These are phyloP conservation scores for Alentia gelatinosa DNA, from an alignment of 2,888 invertebrate genomes.

Conservation along the genomic window DNA sequence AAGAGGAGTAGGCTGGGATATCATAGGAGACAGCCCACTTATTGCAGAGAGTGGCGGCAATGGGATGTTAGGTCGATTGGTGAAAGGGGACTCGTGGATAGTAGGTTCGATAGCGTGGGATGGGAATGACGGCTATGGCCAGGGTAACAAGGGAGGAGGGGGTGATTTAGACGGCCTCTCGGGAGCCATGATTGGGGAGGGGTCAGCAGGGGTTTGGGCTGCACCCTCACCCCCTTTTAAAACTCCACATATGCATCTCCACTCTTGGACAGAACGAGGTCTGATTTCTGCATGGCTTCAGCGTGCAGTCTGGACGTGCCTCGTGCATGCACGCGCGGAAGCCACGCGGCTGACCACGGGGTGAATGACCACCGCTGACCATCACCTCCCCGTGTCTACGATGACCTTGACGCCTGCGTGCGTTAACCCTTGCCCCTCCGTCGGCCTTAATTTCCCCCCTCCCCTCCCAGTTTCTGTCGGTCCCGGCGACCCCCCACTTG, in stretches of 20 bases:
- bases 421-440: constrained; percentile 31
- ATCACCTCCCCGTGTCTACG: background rate
- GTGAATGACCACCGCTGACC: background rate
- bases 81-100: background rate
- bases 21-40: constrained; percentile 1
- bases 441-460: background rate
- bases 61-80: constrained; percentile 29
- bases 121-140: background rate
- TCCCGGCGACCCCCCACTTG: constrained; percentile 17
- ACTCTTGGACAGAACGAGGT: no score
- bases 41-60: constrained; percentile 2
- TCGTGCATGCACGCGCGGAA: background rate
- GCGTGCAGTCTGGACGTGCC: background rate
- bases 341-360: background rate
- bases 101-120: background rate
- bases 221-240: background rate
- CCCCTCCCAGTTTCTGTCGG: background rate
- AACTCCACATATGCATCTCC: no score
- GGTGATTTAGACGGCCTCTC: constrained; percentile 18
- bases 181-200: background rate
- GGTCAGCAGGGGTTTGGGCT: background rate
- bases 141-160: background rate
- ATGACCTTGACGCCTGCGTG: background rate
- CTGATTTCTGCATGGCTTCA: background rate
- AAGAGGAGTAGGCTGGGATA: no score